A percentile compares a stretch with the other conserved stretches of the same genome.
Conservation (phyloP, 2,797 vertebrate species). For the Microchirus variegatus region DNA sequence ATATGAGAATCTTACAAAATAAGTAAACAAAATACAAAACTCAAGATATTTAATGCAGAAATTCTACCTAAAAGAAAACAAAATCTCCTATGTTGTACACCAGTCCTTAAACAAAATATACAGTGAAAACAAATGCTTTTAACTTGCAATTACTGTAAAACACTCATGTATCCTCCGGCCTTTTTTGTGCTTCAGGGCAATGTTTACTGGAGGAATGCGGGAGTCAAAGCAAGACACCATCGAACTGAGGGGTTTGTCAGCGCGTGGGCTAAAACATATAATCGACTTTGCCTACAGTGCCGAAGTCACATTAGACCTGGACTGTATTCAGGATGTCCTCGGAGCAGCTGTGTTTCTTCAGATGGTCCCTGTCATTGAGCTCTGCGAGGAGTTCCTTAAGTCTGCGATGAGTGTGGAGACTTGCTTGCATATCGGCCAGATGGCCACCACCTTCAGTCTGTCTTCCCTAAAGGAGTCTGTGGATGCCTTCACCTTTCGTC, state of each 20-base stretch:
- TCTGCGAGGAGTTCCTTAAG: constrained; percentile 97
- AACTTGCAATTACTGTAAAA: background rate
- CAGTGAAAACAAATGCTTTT: constrained; percentile 1
- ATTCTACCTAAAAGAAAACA: background rate
- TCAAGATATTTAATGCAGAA: background rate
- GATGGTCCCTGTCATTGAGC: constrained; percentile 96
- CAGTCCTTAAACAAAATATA: background rate
- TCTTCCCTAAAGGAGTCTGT: constrained; percentile 94
- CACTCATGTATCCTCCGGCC: constrained; percentile 1
- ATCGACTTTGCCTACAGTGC: constrained; percentile 98
- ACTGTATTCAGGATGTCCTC: constrained; percentile 97
- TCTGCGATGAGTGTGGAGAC: constrained; percentile 98
- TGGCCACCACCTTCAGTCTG: constrained; percentile 96
- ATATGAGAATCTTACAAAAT: background rate
- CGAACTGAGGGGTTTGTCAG: constrained; percentile 93
- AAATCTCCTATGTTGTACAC: constrained; percentile 1
- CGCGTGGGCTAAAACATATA: constrained; percentile 93
- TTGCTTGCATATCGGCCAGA: constrained; percentile 96
- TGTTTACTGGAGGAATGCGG: constrained; percentile 98
- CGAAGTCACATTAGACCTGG: constrained; percentile 94
- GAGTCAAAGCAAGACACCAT: constrained; percentile 93
- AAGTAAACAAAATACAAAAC: background rate
- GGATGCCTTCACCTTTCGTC: constrained; percentile 92
- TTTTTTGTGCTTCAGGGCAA: constrained; percentile 85
- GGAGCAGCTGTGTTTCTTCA: constrained; percentile 97